These are phyloP conservation scores for Theodoxus fluviatilis DNA, from an alignment of 2,888 invertebrate genomes.

Conservation along the genomic window DNA sequence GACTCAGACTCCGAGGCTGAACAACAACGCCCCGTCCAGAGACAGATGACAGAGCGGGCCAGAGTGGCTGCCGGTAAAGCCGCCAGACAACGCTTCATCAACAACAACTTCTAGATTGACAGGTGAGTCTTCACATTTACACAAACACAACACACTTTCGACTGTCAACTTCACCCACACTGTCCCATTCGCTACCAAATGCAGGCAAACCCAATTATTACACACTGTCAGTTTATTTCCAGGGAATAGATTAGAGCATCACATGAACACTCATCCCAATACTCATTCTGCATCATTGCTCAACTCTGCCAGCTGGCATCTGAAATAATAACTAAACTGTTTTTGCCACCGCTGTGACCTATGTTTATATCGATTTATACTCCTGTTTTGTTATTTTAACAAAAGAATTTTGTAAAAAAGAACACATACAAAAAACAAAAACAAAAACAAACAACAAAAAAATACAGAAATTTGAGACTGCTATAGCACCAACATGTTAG, in stretches of 20 bases:
- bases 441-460: too few relatives aligned
- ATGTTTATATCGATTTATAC: too few relatives aligned
- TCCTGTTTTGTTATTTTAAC: too few relatives aligned
- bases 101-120: constrained; percentile 24
- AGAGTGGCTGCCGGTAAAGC: constrained; percentile 21
- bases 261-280: constrained; percentile 8
- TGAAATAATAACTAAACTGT: too few relatives aligned
- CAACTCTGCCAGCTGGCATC: too few relatives aligned
- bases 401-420: too few relatives aligned
- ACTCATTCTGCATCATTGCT: too few relatives aligned
- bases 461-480: constrained; percentile 9
- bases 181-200: constrained; percentile 6
- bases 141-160: constrained; percentile 15
- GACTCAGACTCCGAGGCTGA: constrained; percentile 22
- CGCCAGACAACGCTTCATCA: constrained; percentile 22
- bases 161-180: constrained; percentile 12
- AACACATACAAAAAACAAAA: too few relatives aligned
- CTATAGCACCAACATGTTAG: constrained; percentile 15
- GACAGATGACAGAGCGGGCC: constrained; percentile 20
- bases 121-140: constrained; percentile 20
- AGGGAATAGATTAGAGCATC: constrained; percentile 13
- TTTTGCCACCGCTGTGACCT: too few relatives aligned
- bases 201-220: constrained; percentile 14
- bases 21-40: constrained; percentile 9
- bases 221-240: constrained; percentile 20